A percentile compares a stretch with the other conserved stretches of the same genome.
These are phyloP conservation scores for Sisyra nigra DNA, from an alignment of 2,888 invertebrate species.

Conservation along the genomic window DNA sequence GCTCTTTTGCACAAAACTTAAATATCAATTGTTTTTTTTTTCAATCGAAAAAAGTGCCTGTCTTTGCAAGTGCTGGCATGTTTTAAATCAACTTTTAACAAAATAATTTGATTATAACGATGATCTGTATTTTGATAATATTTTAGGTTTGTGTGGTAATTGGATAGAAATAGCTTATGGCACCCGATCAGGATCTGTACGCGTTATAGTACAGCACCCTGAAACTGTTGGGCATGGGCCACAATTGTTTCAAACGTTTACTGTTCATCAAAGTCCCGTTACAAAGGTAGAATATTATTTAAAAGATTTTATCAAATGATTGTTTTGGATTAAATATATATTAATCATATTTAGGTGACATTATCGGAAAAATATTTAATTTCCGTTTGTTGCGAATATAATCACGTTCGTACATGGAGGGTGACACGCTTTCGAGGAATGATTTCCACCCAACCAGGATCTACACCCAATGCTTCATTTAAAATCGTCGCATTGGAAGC, in stretches of 20 bases:
- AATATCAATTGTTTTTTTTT: background rate
- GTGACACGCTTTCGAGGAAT: slow-evolving; percentile 94
- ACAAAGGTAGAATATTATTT: slow-evolving; percentile 58
- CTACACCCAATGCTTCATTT: slow-evolving; percentile 92
- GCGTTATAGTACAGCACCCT: slow-evolving; percentile 97
- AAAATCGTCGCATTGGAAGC: slow-evolving; percentile 76
- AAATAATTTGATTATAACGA: background rate
- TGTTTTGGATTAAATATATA: background rate
- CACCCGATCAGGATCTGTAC: slow-evolving; percentile 85
- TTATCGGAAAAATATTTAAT: slow-evolving; percentile 90
- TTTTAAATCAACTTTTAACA: background rate
- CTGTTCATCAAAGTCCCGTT: slow-evolving; percentile 90
- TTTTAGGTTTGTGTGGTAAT: slow-evolving; percentile 81
- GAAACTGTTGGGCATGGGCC: slow-evolving; percentile 98
- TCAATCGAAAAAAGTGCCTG: background rate
- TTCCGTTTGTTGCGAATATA: slow-evolving; percentile 93
- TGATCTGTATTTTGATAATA: background rate
- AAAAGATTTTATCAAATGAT: background rate
- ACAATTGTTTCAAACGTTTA: slow-evolving; percentile 95
- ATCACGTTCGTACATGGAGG: slow-evolving; percentile 95
- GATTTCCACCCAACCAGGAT: slow-evolving; percentile 98
- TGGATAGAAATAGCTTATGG: slow-evolving; percentile 99
- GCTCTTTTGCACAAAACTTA: background rate
- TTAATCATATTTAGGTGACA: slow-evolving; percentile 46
- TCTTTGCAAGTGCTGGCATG: slow-evolving; percentile 7